Base-by-base conservation (phyloP, 2,113 vertebrate genomes). In the Oceanites oceanicus region DNA sequence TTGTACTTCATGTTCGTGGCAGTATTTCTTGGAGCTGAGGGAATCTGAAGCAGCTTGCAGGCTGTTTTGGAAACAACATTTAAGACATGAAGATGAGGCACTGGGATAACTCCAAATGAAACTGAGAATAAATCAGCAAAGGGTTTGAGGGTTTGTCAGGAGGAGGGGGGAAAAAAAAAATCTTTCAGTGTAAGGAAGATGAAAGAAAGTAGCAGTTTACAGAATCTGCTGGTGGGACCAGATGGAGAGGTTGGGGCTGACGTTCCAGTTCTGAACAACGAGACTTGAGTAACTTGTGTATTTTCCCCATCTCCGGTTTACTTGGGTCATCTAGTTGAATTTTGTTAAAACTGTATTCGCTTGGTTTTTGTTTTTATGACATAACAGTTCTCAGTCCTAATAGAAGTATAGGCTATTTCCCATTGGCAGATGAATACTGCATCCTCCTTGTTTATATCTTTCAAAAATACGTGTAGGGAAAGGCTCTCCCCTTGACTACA, bases 21-120 rank as follows among this genome's bases (percentile, higher is more conserved):
- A 68, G 42, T 55, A 42, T 83, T 80, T 94, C 38, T 73, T 96
- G 67, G 44, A 91, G 49, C 62, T 65, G 58, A 78, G 66, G 40
- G 15, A 78, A 58, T 80, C 47, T 92, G 83, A 92, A 92, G 56
- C 83, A 94, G 59, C 83, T 94, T 94, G 83, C 72, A 91, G 79
- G 34, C 65, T 96, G 88, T 95, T 96, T 94, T 95, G 90, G 76
- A 81, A 96, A 81, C 68, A 95, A 21, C 34, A 74, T 52, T 68
- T 86, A 71, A 86, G 47, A 23, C 78, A 3, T 45, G 26, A 89
- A 86, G 86, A 53, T 92, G 34, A 84, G 32, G 45, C 65, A 72
- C 61, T 95, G 96, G 68, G 68, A 70, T 77, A 81, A 61, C 42
- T 93, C 55, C 85, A 96, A 38, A 83, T 83, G 81, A 91, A 93